Evolutionary conservation across 1,140 invertebrate species (phyloP), one percentile per base, ranked within the genome.

Genomic region (Melitaea cinxia): DNA sequence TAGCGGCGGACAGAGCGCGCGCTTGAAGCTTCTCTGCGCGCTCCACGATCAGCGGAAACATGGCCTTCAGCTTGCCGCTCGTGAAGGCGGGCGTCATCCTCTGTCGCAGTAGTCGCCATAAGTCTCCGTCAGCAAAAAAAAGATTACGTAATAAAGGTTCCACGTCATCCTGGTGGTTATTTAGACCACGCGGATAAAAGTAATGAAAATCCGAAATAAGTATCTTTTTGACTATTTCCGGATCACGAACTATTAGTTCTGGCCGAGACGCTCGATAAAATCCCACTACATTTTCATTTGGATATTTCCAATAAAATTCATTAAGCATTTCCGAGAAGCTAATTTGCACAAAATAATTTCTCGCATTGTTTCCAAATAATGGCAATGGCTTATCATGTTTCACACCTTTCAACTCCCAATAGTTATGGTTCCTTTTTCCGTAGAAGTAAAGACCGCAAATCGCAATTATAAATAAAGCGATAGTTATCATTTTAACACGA

Each of bases 291-390:
- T 61, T 67, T 17, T 49, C 64, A 0, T 33, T 14, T 17, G 35
- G 35, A 60, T 55, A 67, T 24, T 67, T 67, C n/a, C 53, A 50
- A 35, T 68, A 68, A n/a, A 62, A 28, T 39, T 55, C 52, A 4
- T 15, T 21, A 12, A 28, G 2, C 9, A 56, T 37, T 28, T 68
- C 37, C 5, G 24, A 56, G 1, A 33, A 45, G 9, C 52, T 62
- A 21, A 1, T 26, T 15, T 15, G 55, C 24, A 60, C 14, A n/a
- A 68, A 57, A 5, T 37, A 49, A 9, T 42, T 60, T 6, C 26
- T 26, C n/a, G 15, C 6, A 56, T 62, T 53, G 23, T 68, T 68
- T 2, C 65, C 65, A 47, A 68, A 61, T 10, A 68, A 50, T 4
- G 53, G 53, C 42, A 61, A 6, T 17, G 58, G 53, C 33, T 9